Base-by-base conservation (phyloP, 2,888 invertebrate species). In the Drosophila helvetica region DNA sequence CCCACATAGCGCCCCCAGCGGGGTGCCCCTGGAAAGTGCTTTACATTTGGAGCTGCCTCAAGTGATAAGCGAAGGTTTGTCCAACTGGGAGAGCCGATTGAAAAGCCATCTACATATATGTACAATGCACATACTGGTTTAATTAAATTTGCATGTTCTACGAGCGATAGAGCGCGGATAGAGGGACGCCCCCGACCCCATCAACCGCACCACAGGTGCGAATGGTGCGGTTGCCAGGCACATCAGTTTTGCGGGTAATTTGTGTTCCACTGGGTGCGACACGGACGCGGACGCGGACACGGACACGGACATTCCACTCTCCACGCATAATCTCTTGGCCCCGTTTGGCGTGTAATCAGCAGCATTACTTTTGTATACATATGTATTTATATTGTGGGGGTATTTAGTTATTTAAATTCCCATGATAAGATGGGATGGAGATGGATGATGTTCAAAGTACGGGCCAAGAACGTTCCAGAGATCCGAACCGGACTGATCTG, bases 61-160 rank as follows among this genome's bases (percentile, higher is more conserved):
- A 65, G 68, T 69, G 82, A 82, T 82, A 82, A 78, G 83, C 57
- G 18, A 30, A 42, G 47, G 47, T 38, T 38, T n/a, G 38, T 38
- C n/a, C 43, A 45, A 62, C 53, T 71, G 38, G 43, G 17, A 38
- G 18, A 38, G 55, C 19, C 75, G 84, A 83, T 83, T 83, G 82
- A 75, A 83, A 86, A 86, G 72, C 79, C 86, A 83, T 83, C 77
- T 75, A 22, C 86, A 83, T 83, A 75, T 75, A 22, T 22, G 22
- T 22, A 22, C 22, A 22, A 1, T 22, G 22, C 22, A 70, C 78
- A 80, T 77, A 68, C 48, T 57, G 74, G 77, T 83, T 80, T 78
- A 83, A 82, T 86, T 83, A 77, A 83, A 83, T 74, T 67, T 58
- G 61, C 67, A 60, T 61, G 66, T 38, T 30, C 18, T 51, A 45